Base-by-base conservation (phyloP, 2,113 vertebrate genomes). In the Lipophrys pholis region DNA sequence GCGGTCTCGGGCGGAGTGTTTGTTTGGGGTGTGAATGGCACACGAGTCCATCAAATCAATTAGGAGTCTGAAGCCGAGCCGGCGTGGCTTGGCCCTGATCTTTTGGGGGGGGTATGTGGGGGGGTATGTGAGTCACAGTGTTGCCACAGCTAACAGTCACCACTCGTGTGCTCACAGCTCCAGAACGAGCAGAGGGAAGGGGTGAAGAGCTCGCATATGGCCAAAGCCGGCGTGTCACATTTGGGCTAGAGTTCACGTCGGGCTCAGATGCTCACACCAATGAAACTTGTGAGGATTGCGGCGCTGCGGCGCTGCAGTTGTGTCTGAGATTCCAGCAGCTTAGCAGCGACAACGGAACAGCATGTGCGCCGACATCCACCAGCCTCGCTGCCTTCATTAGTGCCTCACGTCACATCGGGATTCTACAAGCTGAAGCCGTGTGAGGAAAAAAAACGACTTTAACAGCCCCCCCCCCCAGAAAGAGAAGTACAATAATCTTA, bases 41-140 rank as follows among this genome's bases (percentile, higher is more conserved):
- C 64, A 70, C 62, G 36, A 85, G 85, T 86, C 83, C 85, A 80
- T 90, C 83, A 88, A 86, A 90, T 89, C 85, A 90, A 89, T 89
- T 91, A 85, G 4, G 73, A 73, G 78, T 74, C 51, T 69, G 58
- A 56, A 8, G 74, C 66, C 12, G 84, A 85, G 78, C 79, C 21
- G 83, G 65, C 85, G 65, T 82, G 81, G 82, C 84, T 81, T 66
- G 21, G 21, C 21, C 21, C 21, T 30, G 21, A 30, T 30, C 21
- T 30, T 30, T 30, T 30, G 21, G 21, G 2, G 55, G 68, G 76
- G 69, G 54, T 70, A 65, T 51, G 78, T 65, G 82, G 84, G 84
- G 83, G 86, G 77, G 82, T 82, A 85, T 76, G 78, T 73, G 85
- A 89, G 84, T 87, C 88, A 88, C 79, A 80, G 61, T 57, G 80